Percentiles rank a stretch among this genome's conserved stretches.
These are phyloP conservation scores for Micromys minutus DNA, from an alignment of 2,113 vertebrate species.

Conservation along the genomic window DNA sequence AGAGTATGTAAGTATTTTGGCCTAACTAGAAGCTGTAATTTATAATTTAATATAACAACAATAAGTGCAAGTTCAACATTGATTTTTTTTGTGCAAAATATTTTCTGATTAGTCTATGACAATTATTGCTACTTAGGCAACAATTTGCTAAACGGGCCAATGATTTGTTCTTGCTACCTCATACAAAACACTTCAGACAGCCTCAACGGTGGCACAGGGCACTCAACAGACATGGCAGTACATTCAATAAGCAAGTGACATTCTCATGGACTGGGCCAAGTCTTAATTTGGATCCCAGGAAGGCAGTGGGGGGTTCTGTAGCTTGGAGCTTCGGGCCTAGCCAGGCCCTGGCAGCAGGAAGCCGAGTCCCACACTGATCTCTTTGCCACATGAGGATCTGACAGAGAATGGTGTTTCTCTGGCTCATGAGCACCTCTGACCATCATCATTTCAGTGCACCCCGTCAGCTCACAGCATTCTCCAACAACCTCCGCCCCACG, in stretches of 20 bases:
- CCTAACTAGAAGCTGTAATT: conserved; percentile 30
- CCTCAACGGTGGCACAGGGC: neutral
- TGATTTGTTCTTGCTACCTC: neutral
- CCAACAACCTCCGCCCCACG: neutral
- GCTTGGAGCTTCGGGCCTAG: neutral
- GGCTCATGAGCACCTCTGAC: neutral
- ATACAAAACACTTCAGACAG: neutral
- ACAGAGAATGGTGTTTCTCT: neutral
- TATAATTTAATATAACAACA: conserved; percentile 4
- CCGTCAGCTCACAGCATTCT: neutral
- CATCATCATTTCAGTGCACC: neutral
- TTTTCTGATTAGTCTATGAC: neutral
- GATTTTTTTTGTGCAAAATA: conserved; percentile 26
- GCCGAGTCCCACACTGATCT: too few species aligned
- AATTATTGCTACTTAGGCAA: neutral
- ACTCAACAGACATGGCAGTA: neutral
- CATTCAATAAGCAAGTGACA: neutral
- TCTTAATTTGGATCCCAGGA: neutral
- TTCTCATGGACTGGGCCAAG: neutral
- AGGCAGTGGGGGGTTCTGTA: neutral
- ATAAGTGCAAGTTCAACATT: conserved; percentile 20
- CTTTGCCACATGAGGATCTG: neutral
- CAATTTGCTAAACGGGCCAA: neutral
- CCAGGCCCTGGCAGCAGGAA: neutral
- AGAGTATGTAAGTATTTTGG: neutral